Conservation (phyloP, 2,797 vertebrate species). For the Rousettus madagascariensis region DNA sequence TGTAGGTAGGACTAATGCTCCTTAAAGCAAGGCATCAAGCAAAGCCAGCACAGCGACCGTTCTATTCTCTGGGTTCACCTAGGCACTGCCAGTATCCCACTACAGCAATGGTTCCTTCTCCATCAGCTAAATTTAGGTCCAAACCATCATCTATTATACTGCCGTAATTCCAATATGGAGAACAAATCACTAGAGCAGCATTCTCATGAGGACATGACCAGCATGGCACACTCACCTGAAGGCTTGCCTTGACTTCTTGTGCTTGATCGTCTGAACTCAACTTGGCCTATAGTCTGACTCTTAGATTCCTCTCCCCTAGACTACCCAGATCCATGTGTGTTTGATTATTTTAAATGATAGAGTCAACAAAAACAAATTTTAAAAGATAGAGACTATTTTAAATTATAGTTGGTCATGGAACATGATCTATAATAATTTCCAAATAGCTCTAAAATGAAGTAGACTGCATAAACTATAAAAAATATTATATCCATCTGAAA, state of each 20-base stretch:
- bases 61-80: neutral
- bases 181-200: neutral
- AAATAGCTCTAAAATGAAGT: neutral
- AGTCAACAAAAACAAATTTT: neutral
- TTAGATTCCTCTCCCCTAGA: neutral
- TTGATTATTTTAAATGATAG: neutral
- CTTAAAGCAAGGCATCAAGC: neutral
- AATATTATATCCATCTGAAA: neutral
- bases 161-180: neutral
- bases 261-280: neutral
- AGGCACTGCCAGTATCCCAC: neutral
- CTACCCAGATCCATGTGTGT: neutral
- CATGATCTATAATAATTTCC: neutral
- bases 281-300: neutral
- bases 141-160: neutral
- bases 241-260: neutral
- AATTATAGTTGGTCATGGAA: neutral
- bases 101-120: neutral
- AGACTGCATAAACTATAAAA: neutral
- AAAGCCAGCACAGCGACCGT: neutral
- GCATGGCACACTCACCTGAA: neutral
- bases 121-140: neutral
- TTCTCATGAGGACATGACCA: neutral
- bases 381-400: neutral
- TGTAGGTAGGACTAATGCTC: too few relatives aligned